Conservation (phyloP, 2,888 invertebrate species). For the Julus scanicus region DNA sequence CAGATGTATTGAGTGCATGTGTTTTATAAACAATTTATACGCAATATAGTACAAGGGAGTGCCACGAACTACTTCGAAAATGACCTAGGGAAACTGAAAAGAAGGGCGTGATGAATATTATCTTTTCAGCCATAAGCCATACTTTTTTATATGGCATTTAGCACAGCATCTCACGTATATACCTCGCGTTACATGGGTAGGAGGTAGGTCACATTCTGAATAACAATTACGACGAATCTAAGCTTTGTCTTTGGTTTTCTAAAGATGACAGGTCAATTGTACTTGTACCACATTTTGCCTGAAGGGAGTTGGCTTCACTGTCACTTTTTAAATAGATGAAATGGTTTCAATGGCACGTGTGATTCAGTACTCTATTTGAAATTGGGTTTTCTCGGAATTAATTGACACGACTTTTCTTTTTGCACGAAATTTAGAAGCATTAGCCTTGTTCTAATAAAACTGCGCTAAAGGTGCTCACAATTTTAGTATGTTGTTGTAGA, state of each 20-base stretch:
- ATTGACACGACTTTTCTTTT: background rate
- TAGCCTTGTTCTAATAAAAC: background rate
- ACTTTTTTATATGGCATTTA: slow-evolving; percentile 9
- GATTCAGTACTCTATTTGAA: slow-evolving; percentile 21
- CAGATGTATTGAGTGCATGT: background rate
- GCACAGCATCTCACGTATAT: slow-evolving; percentile 1
- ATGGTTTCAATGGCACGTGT: slow-evolving; percentile 18
- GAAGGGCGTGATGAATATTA: slow-evolving; percentile 45
- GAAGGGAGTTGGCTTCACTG: slow-evolving; percentile 47
- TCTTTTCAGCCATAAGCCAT: slow-evolving; percentile 39
- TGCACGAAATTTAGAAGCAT: background rate
- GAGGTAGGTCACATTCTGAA: slow-evolving; percentile 15
- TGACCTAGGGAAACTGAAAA: slow-evolving; percentile 47
- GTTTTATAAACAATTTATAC: slow-evolving; percentile 19
- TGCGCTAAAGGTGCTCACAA: too few relatives aligned
- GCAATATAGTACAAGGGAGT: slow-evolving; percentile 43
- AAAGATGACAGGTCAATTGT: slow-evolving; percentile 37
- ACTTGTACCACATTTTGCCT: slow-evolving; percentile 10
- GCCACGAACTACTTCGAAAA: slow-evolving; percentile 44
- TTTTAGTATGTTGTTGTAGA: too few relatives aligned
- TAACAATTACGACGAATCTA: background rate
- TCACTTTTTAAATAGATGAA: background rate
- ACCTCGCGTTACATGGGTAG: background rate
- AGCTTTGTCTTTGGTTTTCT: background rate
- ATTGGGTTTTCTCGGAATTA: background rate